phyloP scores from a whole-genome alignment of 2,797 vertebrate genomes.

The Cryptoprocta ferox region DNA sequence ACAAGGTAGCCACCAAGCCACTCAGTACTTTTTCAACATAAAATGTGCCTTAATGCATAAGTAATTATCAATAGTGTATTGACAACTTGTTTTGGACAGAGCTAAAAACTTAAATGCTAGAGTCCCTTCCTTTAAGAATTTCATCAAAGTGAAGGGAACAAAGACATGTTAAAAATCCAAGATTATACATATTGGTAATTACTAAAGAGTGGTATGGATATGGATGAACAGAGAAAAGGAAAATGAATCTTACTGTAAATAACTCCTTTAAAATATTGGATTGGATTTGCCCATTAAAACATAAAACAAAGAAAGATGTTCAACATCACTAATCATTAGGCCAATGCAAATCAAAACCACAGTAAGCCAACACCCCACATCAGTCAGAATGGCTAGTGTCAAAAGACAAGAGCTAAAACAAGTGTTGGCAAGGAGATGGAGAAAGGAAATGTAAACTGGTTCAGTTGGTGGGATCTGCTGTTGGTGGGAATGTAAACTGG shows the following conservation, averaged over 20 bases:
- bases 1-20: not conserved
- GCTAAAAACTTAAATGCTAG: not conserved
- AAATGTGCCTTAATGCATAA: not conserved
- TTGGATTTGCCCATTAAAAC: not conserved
- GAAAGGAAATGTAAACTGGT: not conserved
- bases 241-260: not conserved
- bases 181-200: not conserved
- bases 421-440: not conserved
- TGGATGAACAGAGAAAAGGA: not conserved
- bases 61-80: not conserved
- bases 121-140: not conserved
- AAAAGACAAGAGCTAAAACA: not conserved
- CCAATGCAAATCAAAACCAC: not conserved
- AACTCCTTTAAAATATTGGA: not conserved
- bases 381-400: not conserved
- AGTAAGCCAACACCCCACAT: not conserved
- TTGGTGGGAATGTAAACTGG: not conserved
- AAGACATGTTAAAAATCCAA: not conserved
- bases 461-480: no score
- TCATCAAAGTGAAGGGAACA: not conserved
- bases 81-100: not conserved
- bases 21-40: not conserved
- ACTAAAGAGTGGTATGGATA: not conserved
- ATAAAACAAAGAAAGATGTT: not conserved
- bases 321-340: not conserved